These are phyloP conservation scores for Sturmia bella DNA, from an alignment of 2,888 invertebrate genomes.

Conservation along the genomic window DNA sequence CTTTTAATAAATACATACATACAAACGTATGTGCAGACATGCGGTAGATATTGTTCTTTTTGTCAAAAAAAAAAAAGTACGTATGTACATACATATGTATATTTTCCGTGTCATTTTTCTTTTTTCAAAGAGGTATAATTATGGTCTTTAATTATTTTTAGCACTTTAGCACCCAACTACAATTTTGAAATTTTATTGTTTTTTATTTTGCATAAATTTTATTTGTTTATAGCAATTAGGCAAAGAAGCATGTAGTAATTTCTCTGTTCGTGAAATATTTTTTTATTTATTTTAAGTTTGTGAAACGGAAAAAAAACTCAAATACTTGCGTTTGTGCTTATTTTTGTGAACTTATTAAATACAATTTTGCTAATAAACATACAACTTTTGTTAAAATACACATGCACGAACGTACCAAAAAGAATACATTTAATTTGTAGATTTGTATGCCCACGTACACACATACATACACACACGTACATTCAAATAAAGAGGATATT, in stretches of 20 bases:
- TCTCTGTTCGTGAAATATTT: slow-evolving; percentile 23
- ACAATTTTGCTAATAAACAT: no score
- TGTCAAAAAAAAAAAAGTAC: background rate
- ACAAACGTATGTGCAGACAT: no score
- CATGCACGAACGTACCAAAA: no score
- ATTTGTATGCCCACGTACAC: background rate
- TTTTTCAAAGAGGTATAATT: slow-evolving; percentile 52
- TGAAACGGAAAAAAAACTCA: slow-evolving; percentile 3
- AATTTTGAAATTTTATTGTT: slow-evolving; percentile 27
- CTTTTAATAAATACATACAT: slow-evolving; percentile 57
- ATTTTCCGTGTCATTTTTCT: slow-evolving; percentile 16
- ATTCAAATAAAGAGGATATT: background rate
- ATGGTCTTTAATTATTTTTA: slow-evolving; percentile 67
- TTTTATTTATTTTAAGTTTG: slow-evolving; percentile 9
- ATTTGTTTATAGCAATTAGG: slow-evolving; percentile 38
- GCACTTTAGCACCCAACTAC: slow-evolving; percentile 57
- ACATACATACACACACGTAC: background rate
- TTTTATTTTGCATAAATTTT: slow-evolving; percentile 20
- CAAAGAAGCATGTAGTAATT: slow-evolving; percentile 19
- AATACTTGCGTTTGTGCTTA: background rate
- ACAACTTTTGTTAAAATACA: no score
- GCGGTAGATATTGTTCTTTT: no score
- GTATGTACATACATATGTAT: background rate
- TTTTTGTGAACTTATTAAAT: background rate
- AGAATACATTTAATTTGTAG: no score